Conservation (phyloP, 2,888 invertebrate genomes). For the Taenaris catops region DNA sequence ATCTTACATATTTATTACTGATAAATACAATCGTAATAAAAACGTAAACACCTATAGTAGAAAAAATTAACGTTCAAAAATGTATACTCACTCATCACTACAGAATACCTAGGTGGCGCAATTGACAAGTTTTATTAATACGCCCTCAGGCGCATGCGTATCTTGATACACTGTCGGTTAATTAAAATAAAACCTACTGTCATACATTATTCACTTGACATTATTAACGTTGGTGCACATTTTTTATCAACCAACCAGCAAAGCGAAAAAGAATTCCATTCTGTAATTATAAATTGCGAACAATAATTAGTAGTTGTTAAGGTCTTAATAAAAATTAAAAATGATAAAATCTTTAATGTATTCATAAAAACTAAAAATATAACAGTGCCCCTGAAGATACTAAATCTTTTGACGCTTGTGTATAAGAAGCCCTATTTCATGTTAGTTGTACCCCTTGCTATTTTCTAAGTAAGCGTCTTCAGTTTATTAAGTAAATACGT, state of each 20-base stretch:
- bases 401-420: too few relatives aligned
- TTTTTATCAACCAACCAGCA: slow-evolving; percentile 32
- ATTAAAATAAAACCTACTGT: slow-evolving; percentile 24
- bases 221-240: slow-evolving; percentile 25
- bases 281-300: slow-evolving; percentile 9
- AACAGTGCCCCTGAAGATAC: too few relatives aligned
- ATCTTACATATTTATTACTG: too few relatives aligned
- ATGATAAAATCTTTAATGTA: too few relatives aligned
- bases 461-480: too few relatives aligned
- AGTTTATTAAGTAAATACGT: too few relatives aligned
- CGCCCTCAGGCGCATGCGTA: slow-evolving; percentile 21
- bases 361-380: too few relatives aligned
- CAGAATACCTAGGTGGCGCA: slow-evolving; percentile 26
- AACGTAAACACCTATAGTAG: too few relatives aligned
- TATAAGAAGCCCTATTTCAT: too few relatives aligned
- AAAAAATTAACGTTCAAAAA: too few relatives aligned
- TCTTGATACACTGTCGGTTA: slow-evolving; percentile 23
- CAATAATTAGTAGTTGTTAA: slow-evolving; percentile 15
- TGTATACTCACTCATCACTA: slow-evolving; percentile 1
- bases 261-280: slow-evolving; percentile 21
- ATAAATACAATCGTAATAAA: too few relatives aligned
- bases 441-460: too few relatives aligned
- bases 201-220: slow-evolving; percentile 22
- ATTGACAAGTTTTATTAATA: slow-evolving; percentile 30
- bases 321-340: slow-evolving; percentile 5